Conservation (phyloP, 2,113 vertebrate genomes). For the human region GRCh38 chr13:21904501-21905000, state of each 20-base stretch:
- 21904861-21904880: neutral
- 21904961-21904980: neutral
- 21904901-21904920: neutral
- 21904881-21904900: neutral
- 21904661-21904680: neutral
- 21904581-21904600: neutral
- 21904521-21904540: neutral
- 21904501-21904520: rapidly evolving
- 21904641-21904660: no score
- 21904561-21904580: no score
- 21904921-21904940: neutral
- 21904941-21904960: neutral
- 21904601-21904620: no score
- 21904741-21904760: neutral
- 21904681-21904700: neutral
- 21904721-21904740: neutral
- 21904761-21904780: neutral
- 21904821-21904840: neutral
- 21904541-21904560: neutral
- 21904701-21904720: neutral
- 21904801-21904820: neutral
- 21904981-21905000: neutral
- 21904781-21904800: neutral
- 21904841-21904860: neutral
- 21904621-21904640: neutral